These are phyloP conservation scores for Etheostoma nigrum DNA, from an alignment of 2,797 vertebrate species.

Conservation along the genomic window DNA sequence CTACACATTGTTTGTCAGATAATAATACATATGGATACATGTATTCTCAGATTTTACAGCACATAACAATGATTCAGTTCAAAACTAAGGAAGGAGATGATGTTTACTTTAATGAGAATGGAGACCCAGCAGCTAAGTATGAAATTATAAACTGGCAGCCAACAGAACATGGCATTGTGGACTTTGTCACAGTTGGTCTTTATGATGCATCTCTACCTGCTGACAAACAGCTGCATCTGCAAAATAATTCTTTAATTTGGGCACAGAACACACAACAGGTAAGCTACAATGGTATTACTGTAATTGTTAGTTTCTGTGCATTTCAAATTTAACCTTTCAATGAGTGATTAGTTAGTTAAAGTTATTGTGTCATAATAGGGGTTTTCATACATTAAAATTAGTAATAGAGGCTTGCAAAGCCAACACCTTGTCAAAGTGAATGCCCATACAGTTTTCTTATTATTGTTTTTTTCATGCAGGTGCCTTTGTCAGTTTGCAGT, in stretches of 20 bases:
- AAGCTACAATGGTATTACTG: background rate
- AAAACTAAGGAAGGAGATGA: constrained; percentile 78
- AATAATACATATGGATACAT: background rate
- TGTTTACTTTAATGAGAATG: constrained; percentile 80
- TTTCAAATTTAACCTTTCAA: no score
- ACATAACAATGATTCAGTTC: constrained; percentile 62
- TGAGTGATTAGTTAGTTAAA: no score
- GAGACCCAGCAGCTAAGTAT: constrained; percentile 82
- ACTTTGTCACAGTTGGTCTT: constrained; percentile 80
- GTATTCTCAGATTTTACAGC: constrained; percentile 70
- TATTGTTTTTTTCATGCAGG: constrained; percentile 41
- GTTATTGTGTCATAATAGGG: no score
- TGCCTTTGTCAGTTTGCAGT: constrained; percentile 80
- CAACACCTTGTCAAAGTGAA: background rate
- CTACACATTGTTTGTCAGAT: background rate
- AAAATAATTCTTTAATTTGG: constrained; percentile 72
- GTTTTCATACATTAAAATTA: no score
- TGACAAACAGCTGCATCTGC: constrained; percentile 64
- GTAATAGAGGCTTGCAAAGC: background rate
- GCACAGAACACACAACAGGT: constrained; percentile 66
- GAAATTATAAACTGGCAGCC: constrained; percentile 85
- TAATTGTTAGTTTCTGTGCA: no score
- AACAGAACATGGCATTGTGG: constrained; percentile 47
- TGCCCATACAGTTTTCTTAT: accelerated
- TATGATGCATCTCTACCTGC: constrained; percentile 77